phyloP scores from a whole-genome alignment of 2,888 invertebrate genomes.

The Alsophila aescularia region DNA sequence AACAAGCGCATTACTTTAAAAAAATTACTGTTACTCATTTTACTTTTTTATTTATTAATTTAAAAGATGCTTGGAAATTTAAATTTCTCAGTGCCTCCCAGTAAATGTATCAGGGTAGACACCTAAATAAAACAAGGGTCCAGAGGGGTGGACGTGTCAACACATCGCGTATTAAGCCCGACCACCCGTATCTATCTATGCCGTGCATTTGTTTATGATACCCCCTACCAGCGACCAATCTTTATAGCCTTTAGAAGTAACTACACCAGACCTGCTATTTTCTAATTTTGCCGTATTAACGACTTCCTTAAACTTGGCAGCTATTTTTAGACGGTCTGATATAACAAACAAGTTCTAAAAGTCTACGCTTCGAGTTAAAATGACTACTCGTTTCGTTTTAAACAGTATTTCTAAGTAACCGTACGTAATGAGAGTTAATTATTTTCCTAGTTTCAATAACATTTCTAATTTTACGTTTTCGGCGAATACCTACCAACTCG shows the following conservation, averaged over 20 bases:
- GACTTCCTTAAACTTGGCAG: constrained; percentile 46
- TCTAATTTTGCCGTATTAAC: constrained; percentile 51
- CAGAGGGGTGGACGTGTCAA: constrained; percentile 60
- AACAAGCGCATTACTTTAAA: no score
- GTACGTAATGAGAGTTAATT: neutral
- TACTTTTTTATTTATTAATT: no score
- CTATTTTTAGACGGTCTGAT: constrained; percentile 37
- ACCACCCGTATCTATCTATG: constrained; percentile 75
- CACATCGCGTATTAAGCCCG: constrained; percentile 68
- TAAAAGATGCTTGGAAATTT: no score
- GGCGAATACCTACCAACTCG: no score
- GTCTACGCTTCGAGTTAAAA: constrained; percentile 10
- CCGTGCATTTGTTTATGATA: constrained; percentile 68
- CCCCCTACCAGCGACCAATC: constrained; percentile 50
- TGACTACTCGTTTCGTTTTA: neutral
- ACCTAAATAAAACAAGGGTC: constrained; percentile 39
- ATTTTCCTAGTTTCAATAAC: no score
- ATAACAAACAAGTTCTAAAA: constrained; percentile 16
- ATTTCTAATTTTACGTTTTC: no score
- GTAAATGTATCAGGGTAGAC: constrained; percentile 1
- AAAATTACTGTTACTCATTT: no score
- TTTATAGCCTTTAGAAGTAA: constrained; percentile 73
- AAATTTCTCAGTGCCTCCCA: neutral
- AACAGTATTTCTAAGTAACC: neutral
- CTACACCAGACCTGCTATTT: constrained; percentile 55